Evolutionary conservation across 2,888 invertebrate genomes (phyloP).

Genomic region (Lordiphosa andalusiaca): DNA sequence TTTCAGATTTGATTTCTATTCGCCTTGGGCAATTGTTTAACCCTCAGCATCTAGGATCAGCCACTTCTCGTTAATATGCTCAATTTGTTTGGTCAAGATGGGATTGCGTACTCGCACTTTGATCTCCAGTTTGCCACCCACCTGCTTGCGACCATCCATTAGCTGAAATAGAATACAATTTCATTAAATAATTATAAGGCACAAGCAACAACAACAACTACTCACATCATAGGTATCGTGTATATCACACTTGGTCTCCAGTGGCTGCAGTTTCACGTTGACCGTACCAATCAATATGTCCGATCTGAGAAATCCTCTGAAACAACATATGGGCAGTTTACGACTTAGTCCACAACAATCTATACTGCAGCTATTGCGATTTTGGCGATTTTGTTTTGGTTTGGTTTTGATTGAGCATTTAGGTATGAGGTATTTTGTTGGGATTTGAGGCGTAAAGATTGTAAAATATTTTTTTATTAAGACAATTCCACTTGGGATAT

Average conservation of each 20-base stretch:
- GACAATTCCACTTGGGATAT: slow-evolving; percentile 27
- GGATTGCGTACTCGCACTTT: slow-evolving; percentile 94
- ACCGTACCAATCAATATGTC: slow-evolving; percentile 92
- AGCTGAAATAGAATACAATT: slow-evolving; percentile 82
- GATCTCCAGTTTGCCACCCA: slow-evolving; percentile 94
- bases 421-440: slow-evolving; percentile 50
- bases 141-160: slow-evolving; percentile 92
- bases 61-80: slow-evolving; percentile 95
- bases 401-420: slow-evolving; percentile 37
- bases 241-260: slow-evolving; percentile 92
- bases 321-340: slow-evolving; percentile 83
- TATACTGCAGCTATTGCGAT: slow-evolving; percentile 77
- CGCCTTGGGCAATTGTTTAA: slow-evolving; percentile 11
- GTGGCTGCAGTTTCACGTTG: slow-evolving; percentile 90
- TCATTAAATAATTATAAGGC: background rate
- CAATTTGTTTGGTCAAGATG: slow-evolving; percentile 92
- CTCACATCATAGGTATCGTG: slow-evolving; percentile 97
- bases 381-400: slow-evolving; percentile 32
- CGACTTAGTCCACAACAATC: slow-evolving; percentile 80
- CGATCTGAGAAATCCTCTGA: slow-evolving; percentile 95
- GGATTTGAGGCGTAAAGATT: slow-evolving; percentile 55
- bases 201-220: slow-evolving; percentile 49
- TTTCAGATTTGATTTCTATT: slow-evolving; percentile 13
- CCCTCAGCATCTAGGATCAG: slow-evolving; percentile 86
- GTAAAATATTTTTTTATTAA: slow-evolving; percentile 52